Percentiles rank a stretch among this genome's conserved stretches.
Evolutionary conservation across 2,888 invertebrate species (phyloP).

Genomic region (Zonitis immaculata): DNA sequence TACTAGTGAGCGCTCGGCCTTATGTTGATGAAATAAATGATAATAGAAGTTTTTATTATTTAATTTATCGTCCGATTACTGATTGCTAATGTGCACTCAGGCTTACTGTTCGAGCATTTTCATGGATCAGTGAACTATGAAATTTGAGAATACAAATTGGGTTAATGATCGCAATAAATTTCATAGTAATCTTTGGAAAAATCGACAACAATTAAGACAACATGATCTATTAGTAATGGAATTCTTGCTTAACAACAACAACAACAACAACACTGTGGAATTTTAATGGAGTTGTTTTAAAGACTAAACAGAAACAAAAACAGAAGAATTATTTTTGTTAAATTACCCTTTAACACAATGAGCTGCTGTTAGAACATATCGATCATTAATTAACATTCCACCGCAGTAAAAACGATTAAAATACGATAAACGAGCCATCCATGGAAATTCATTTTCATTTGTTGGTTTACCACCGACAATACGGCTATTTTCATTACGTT

Average conservation of each 20-base stretch:
- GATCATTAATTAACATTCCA: slow-evolving; percentile 81
- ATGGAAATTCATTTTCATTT: slow-evolving; percentile 76
- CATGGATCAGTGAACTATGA: no score
- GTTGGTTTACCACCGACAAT: slow-evolving; percentile 79
- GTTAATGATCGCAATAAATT: no score
- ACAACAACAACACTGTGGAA: neutral
- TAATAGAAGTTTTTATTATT: no score
- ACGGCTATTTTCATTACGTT: slow-evolving; percentile 73
- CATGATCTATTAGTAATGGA: neutral
- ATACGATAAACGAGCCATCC: slow-evolving; percentile 83
- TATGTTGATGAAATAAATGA: no score
- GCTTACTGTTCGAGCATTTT: no score
- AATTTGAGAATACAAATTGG: no score
- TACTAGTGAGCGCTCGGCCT: no score
- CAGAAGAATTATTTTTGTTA: neutral
- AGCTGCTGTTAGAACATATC: slow-evolving; percentile 82
- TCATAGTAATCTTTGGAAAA: no score
- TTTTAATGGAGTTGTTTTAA: neutral
- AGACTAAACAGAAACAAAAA: no score
- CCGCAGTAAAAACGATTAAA: slow-evolving; percentile 88
- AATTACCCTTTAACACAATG: slow-evolving; percentile 84
- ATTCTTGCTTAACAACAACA: neutral
- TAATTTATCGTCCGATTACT: no score
- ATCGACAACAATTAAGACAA: neutral
- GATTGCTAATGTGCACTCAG: no score